Evolutionary conservation across 2,797 vertebrate genomes (phyloP), one percentile per base, ranked within the genome.

Genomic region (Sebastes minor): DNA sequence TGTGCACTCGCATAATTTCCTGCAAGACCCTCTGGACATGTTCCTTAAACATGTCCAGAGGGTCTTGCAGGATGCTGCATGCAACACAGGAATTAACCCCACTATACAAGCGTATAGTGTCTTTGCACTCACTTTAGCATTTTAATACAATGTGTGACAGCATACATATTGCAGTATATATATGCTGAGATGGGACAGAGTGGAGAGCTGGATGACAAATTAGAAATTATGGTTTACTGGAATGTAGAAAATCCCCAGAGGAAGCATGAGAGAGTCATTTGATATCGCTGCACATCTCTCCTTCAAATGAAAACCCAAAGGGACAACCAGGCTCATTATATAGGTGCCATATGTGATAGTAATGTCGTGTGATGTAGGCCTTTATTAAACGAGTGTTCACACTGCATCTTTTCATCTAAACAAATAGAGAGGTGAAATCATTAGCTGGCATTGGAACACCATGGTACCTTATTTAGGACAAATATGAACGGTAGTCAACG

Each of bases 181-280:
- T 10, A 46, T 18, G 52, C 62, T 52, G 38, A 59, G 25, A 65
- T 60, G 22, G n/a, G 35, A 56, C 18, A 30, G 63, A 53, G 32
- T 22, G 27, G n/a, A 56, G 20, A 61, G 20, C 32, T 23, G 52
- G 22, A 33, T 71, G 57, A 67, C 52, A 60, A n/a, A 25, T 25
- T 25, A 14, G 25, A 70, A 11, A 16, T 66, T 7, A 20, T 5
- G 25, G 61, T 53, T 18, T 7, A 52, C 27, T 2, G 1, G 11
- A 9, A 14, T 11, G 35, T 7, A 38, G 30, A 80, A 56, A 62
- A 28, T 14, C 55, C 71, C 60, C 59, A 49, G 49, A 83, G 72
- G 33, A 80, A 65, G 13, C 71, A n/a, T 10, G n/a, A 74, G 46
- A 38, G 23, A 28, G 62, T 28, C 32, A 70, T 62, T 78, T 69